Base-by-base conservation (phyloP, 2,888 invertebrate genomes). In the Cephus nigrinus region DNA sequence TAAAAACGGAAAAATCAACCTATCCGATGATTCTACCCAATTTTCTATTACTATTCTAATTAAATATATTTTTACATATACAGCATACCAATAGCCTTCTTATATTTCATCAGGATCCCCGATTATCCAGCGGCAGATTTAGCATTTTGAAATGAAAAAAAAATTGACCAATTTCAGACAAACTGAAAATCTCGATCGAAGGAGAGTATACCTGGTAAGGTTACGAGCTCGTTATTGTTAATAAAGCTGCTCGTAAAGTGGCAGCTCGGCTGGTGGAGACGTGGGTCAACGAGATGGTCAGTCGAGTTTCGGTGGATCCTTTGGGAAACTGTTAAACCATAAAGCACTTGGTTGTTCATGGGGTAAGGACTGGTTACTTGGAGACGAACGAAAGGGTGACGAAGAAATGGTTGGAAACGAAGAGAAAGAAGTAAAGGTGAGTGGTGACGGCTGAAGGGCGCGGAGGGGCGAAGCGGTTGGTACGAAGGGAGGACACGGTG, bases 171-270 rank as follows among this genome's bases (percentile, higher is more conserved):
- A n/a, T 55, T 23, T 55, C 23, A 23, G 2, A 9, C 0, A 55
- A 55, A 23, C 9, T 55, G 23, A 55, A 55, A 55, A 23, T 55
- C 55, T 23, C 55, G 55, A 55, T 55, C 55, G 55, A 23, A 55
- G 55, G 2, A 55, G 23, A 55, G 9, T 23, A 23, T 55, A 55
- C 55, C 55, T 55, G 23, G 55, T 55, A 9, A 23, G 23, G 55
- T 55, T 55, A 55, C 55, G 87, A 86, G 84, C 84, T 85, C 84
- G 85, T 86, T 86, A 88, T 87, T 85, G 82, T 83, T 86, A 87
- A 86, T 88, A 88, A 88, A 87, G 84, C 77, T 84, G 84, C 82
- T 84, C 87, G 84, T 88, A 86, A 88, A 88, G 80, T 78, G 79
- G 82, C 83, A 82, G 82, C 76, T 76, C 31, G 12, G 71, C 12